Evolutionary conservation across 1,140 invertebrate genomes (phyloP).

Genomic region (Harlomillsia oculata): DNA sequence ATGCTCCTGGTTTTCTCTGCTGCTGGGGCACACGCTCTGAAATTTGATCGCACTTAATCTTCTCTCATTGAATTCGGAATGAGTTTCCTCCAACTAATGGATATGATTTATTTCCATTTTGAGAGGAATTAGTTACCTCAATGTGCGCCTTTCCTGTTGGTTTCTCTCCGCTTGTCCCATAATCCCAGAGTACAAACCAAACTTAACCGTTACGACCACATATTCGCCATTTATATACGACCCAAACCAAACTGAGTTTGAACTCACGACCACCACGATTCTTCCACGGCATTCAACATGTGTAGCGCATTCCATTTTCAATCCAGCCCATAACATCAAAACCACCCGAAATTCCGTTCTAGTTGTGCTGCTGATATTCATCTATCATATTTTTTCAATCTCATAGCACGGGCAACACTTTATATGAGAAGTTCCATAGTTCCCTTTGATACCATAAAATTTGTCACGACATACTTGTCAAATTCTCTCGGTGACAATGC

Average conservation of each 20-base stretch:
- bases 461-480: too few relatives aligned
- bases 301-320: neutral
- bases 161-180: conserved; percentile 1
- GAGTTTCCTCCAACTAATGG: conserved; percentile 31
- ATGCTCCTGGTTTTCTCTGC: too few relatives aligned
- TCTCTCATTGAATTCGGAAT: conserved; percentile 28
- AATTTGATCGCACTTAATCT: conserved; percentile 32
- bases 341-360: too few relatives aligned
- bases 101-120: conserved; percentile 32
- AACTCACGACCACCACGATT: too few relatives aligned
- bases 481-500: too few relatives aligned
- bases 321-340: neutral
- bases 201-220: conserved; percentile 1
- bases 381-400: too few relatives aligned
- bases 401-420: too few relatives aligned
- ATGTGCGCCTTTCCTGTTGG: conserved; percentile 4
- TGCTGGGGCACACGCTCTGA: conserved; percentile 27
- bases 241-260: too few relatives aligned
- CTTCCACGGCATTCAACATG: too few relatives aligned
- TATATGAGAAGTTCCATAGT: too few relatives aligned
- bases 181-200: neutral
- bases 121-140: conserved; percentile 27
- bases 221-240: neutral
- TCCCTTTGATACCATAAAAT: too few relatives aligned
- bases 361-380: too few relatives aligned